Base-by-base conservation (phyloP, 2,113 vertebrate species). In the Microtus richardsoni region DNA sequence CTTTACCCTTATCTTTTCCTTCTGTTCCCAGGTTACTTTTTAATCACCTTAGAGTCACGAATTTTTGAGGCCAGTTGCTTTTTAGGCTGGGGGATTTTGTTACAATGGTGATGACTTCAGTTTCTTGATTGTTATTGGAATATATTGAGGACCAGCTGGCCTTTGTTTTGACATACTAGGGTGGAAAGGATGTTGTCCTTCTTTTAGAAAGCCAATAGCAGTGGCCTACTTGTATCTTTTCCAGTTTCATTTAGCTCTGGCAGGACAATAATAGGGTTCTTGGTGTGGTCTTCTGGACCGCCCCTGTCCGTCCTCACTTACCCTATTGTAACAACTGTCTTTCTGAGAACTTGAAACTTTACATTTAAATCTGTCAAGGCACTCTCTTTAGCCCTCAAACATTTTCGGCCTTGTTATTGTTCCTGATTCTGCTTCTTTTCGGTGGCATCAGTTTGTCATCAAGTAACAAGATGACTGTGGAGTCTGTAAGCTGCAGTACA, bases 31-130 rank as follows among this genome's bases (percentile, higher is more conserved):
- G 96, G 41, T 93, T 87, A 93, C 94, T 97, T 97, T 97, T 96
- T 96, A 97, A 87, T 95, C 91, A 96, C 86, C 79, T 95, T 95
- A 83, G 96, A 97, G 60, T 96, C 74, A 96, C 95, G 94, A 92
- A 95, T 92, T 97, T 95, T 96, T 96, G 30, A 88, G 91, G 70
- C 93, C 78, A 86, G 85, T 95, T 62, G 58, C 92, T 95, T 96
- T 95, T 97, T 97, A 96, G 91, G 41, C 95, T 91, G 95, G 96
- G 95, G 92, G 83, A 87, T 97, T 95, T 97, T 96, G 79, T 94
- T 95, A 94, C 12, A 85, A 39, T 87, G 84, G 64, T 96, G 75
- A 36, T 94, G 44, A 74, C 89, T 95, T 97, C 77, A 82, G 91
- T 97, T 96, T 96, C 79, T 93, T 95, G 60, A 60, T 97, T 96